phyloP scores from a whole-genome alignment of 92 coral and sea anemone genomes.

The Porites lobata region DNA sequence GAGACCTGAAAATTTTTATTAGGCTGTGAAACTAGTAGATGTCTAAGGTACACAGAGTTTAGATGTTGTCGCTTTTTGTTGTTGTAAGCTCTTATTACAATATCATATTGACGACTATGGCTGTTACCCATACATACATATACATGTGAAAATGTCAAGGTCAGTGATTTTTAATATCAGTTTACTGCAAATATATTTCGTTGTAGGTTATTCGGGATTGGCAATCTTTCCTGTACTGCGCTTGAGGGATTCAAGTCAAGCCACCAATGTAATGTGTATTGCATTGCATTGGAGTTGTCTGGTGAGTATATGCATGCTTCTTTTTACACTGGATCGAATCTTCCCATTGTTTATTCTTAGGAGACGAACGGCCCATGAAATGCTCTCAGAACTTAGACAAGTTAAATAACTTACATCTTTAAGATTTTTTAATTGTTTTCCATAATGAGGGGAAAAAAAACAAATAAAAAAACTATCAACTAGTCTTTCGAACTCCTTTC shows the following conservation, averaged over 20 bases:
- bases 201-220: conserved; percentile 27
- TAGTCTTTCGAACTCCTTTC: not conserved
- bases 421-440: not conserved
- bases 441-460: not conserved
- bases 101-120: too few species aligned
- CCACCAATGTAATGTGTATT: conserved; percentile 31
- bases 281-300: conserved; percentile 33
- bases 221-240: conserved; percentile 31
- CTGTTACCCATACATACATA: too few species aligned
- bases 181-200: not conserved
- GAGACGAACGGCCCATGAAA: not conserved
- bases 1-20: too few species aligned
- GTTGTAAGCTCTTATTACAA: too few species aligned
- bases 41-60: too few species aligned
- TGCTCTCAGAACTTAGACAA: not conserved
- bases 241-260: conserved; percentile 38
- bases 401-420: not conserved
- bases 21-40: too few species aligned
- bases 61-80: too few species aligned
- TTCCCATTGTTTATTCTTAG: not conserved
- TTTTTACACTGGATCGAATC: not conserved
- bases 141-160: too few species aligned
- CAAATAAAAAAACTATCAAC: not conserved
- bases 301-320: conserved; percentile 11
- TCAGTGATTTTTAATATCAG: too few species aligned